phyloP scores from a whole-genome alignment of 2,113 vertebrate genomes.

The Calonectris borealis region DNA sequence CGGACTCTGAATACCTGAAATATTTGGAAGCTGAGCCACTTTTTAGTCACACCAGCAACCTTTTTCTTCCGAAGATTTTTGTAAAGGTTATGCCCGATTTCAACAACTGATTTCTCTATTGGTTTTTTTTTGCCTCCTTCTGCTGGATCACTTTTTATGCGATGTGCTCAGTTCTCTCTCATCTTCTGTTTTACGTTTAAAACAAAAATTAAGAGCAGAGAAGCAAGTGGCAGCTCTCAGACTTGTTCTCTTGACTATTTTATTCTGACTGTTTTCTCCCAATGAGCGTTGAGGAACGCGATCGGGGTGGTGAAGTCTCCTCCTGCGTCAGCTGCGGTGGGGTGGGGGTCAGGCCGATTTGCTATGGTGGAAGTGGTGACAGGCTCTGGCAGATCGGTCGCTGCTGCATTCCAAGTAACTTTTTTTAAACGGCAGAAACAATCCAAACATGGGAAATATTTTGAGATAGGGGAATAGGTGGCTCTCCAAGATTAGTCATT shows the following conservation, averaged over 20 bases:
- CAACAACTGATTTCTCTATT: neutral
- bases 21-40: slow-evolving; percentile 59
- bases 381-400: neutral
- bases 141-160: neutral
- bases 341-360: slow-evolving; percentile 41
- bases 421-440: neutral
- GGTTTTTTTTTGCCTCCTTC: neutral
- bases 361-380: slow-evolving; percentile 56
- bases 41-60: slow-evolving; percentile 41
- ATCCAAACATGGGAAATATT: slow-evolving; percentile 38
- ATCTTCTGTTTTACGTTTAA: neutral
- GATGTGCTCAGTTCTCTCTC: neutral
- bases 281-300: neutral
- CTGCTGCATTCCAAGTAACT: slow-evolving; percentile 28
- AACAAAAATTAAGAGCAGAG: neutral
- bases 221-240: neutral
- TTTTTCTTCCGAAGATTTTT: slow-evolving; percentile 20
- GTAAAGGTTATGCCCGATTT: slow-evolving; percentile 23
- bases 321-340: slow-evolving; percentile 38
- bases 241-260: neutral
- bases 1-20: slow-evolving; percentile 62
- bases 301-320: neutral
- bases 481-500: slow-evolving; percentile 11
- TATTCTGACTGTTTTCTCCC: neutral
- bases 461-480: slow-evolving; percentile 29